These are phyloP conservation scores for Rhabdophis nuchalis DNA, from an alignment of 2,797 vertebrate species.

Conservation along the genomic window DNA sequence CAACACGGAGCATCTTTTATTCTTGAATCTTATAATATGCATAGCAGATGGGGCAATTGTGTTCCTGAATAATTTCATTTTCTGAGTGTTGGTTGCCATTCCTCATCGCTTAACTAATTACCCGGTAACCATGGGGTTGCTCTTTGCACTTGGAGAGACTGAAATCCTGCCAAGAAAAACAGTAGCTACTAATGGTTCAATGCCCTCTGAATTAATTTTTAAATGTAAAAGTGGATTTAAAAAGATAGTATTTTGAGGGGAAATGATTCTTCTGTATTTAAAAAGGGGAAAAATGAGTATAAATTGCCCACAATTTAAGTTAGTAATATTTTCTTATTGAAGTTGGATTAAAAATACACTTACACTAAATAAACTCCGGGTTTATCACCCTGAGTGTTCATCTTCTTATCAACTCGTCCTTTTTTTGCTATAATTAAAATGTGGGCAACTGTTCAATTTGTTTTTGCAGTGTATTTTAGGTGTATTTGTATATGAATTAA, in stretches of 20 bases:
- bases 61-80: background rate
- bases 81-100: background rate
- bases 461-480: background rate
- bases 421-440: background rate
- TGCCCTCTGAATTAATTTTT: background rate
- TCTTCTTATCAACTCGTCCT: background rate
- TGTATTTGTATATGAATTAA: background rate
- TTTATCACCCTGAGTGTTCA: background rate
- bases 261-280: background rate
- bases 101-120: background rate
- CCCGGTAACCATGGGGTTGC: background rate
- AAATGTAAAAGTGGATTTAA: background rate
- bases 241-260: background rate
- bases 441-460: background rate
- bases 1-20: background rate
- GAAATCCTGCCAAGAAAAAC: background rate
- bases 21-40: background rate
- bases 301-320: background rate
- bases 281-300: background rate
- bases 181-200: background rate
- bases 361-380: background rate
- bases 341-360: background rate
- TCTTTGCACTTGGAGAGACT: constrained; percentile 9
- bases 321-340: background rate
- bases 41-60: background rate